A percentile compares a stretch with the other conserved stretches of the same genome.
phyloP scores from a whole-genome alignment of 1,140 invertebrate genomes.

The Papilio polyxenes region DNA sequence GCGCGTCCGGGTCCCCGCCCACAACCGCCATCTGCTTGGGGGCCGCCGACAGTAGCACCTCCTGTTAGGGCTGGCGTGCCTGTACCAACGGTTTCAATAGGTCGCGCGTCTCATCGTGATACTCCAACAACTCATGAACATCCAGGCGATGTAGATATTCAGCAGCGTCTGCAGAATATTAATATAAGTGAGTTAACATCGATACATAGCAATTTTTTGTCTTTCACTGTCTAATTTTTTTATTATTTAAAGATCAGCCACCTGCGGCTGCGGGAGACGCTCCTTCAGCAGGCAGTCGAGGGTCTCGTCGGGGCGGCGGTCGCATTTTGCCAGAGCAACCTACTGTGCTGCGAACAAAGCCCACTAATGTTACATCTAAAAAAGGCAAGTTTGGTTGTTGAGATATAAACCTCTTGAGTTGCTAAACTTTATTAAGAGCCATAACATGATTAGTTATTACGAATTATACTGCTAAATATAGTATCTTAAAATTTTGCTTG shows the following conservation, averaged over 20 bases:
- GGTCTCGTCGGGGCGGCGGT: constrained; percentile 68
- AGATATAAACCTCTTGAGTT: background rate
- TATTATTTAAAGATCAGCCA: constrained; percentile 47
- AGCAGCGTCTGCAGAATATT: constrained; percentile 64
- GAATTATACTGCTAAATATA: no score
- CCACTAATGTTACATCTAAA: constrained; percentile 63
- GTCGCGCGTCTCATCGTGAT: constrained; percentile 63
- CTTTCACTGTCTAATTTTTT: background rate
- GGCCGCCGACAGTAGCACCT: constrained; percentile 57
- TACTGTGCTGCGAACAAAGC: constrained; percentile 63
- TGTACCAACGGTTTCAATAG: constrained; percentile 50
- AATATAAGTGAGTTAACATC: constrained; percentile 54
- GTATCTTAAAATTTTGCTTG: no score
- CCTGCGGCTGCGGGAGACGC: constrained; percentile 49
- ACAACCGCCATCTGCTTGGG: constrained; percentile 68
- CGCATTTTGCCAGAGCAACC: constrained; percentile 64
- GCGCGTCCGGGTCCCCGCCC: constrained; percentile 55
- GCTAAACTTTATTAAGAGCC: no score
- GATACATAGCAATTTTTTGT: constrained; percentile 1
- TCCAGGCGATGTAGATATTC: constrained; percentile 71
- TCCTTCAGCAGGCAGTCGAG: constrained; percentile 54
- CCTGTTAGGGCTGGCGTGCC: constrained; percentile 64
- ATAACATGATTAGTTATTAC: no score
- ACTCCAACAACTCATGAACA: constrained; percentile 62
- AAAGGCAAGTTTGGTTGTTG: constrained; percentile 59